Percentiles rank a stretch among this genome's conserved stretches.
phyloP scores from a whole-genome alignment of 2,888 invertebrate genomes.

The Timandra comae region DNA sequence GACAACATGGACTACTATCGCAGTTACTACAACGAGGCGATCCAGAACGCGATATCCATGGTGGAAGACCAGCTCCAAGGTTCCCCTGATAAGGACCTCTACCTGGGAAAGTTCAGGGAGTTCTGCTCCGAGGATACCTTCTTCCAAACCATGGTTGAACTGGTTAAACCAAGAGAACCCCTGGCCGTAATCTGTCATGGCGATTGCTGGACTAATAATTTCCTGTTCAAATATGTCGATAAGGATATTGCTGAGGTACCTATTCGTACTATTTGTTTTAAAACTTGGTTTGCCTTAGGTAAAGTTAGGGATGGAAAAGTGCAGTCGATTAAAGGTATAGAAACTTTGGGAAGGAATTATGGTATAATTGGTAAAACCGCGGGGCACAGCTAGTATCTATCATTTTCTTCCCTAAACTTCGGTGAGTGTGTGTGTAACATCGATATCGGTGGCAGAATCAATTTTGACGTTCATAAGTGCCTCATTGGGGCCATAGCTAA shows the following conservation, averaged over 20 bases:
- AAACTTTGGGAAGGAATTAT: too few species aligned
- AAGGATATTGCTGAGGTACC: slow-evolving; percentile 75
- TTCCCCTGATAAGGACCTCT: slow-evolving; percentile 61
- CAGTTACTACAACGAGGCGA: slow-evolving; percentile 80
- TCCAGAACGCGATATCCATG: slow-evolving; percentile 80
- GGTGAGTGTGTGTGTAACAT: too few species aligned
- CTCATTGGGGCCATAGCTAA: too few species aligned
- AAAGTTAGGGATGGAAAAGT: too few species aligned
- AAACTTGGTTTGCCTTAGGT: too few species aligned
- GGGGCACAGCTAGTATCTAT: too few species aligned
- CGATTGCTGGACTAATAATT: slow-evolving; percentile 86
- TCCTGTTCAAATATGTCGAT: slow-evolving; percentile 78
- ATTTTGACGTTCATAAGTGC: too few species aligned
- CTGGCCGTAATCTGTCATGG: slow-evolving; percentile 84
- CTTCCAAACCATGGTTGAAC: slow-evolving; percentile 80
- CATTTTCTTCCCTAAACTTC: too few species aligned
- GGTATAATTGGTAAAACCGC: too few species aligned
- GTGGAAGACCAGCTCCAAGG: slow-evolving; percentile 65
- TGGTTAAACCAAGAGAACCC: slow-evolving; percentile 78
- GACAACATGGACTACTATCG: slow-evolving; percentile 83
- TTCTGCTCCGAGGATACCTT: slow-evolving; percentile 80
- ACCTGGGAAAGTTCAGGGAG: slow-evolving; percentile 75
- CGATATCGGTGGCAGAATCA: too few species aligned
- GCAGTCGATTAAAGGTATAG: too few species aligned
- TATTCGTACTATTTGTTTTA: too few species aligned